Base-by-base conservation (phyloP, 2,888 invertebrate species). In the Standfussiana lucernea region DNA sequence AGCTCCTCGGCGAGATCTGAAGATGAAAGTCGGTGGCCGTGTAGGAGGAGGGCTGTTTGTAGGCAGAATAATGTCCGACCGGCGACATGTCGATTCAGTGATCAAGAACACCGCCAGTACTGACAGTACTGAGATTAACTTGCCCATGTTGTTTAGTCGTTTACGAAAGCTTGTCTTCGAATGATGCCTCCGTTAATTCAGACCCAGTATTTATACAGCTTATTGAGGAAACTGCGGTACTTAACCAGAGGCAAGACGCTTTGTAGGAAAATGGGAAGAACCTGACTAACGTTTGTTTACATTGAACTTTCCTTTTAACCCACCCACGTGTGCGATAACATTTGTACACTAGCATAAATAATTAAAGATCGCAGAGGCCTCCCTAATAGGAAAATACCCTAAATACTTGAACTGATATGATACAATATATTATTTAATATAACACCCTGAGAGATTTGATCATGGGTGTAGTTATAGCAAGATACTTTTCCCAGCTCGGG, bases 101-200 rank as follows among this genome's bases (percentile, higher is more conserved):
- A 84, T 56, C 53, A 84, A 10, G 28, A 72, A 84, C 15, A 82
- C 86, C 5, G 86, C 59, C 5, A 84, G 35, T 6, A 86, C 86
- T 6, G 78, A 64, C 21, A 84, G 66, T 11, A 82, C 24, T 32
- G 75, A 24, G 6, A 83, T 45, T 45, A 78, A 24, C 72, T 82
- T 84, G 11, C 32, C 1, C 84, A 84, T 84, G 28, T 66, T 82
- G 68, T 70, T 59, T 1, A 37, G 53, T 50, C 5, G 1, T 35
- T 37, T 18, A n/a, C 35, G 28, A 64, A 0, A 32, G n/a, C 45
- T 69, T 28, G 40, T 59, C 56, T 67, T 70, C 6, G 13, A 84
- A 69, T 82, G 69, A 82, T 75, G n/a, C 24, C 40, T 50, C 11
- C 5, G 28, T 37, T n/a, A 15, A 0, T 24, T 4, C 1, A n/a